A percentile compares a stretch with the other conserved stretches of the same genome.
Conservation (phyloP, 2,888 invertebrate species). For the Congeria kusceri region DNA sequence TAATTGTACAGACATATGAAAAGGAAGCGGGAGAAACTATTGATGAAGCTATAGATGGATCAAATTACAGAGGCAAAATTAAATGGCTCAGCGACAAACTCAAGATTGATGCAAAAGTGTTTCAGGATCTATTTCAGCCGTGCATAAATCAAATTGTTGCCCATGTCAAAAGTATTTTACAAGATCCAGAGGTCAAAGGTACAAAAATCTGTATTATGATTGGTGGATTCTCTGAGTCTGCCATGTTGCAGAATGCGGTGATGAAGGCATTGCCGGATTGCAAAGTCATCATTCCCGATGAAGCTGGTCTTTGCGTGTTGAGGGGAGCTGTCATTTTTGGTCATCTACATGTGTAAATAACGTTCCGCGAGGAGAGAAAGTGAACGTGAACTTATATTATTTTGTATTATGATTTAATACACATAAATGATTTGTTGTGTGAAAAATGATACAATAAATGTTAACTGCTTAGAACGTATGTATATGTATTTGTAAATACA, state of each 20-base stretch:
- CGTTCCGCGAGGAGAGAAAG: no score
- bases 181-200: slow-evolving; percentile 34
- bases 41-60: slow-evolving; percentile 44
- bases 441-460: no score
- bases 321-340: slow-evolving; percentile 66
- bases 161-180: slow-evolving; percentile 53
- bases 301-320: slow-evolving; percentile 58
- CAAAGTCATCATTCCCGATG: slow-evolving; percentile 59
- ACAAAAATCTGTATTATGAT: slow-evolving; percentile 61
- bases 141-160: slow-evolving; percentile 44
- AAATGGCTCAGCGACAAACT: slow-evolving; percentile 60
- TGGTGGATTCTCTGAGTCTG: slow-evolving; percentile 65
- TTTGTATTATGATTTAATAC: no score
- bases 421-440: no score
- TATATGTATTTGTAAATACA: no score
- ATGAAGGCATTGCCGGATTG: slow-evolving; percentile 34
- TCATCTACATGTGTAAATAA: no score
- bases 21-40: slow-evolving; percentile 36
- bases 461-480: no score
- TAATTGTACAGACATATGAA: slow-evolving; percentile 33
- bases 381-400: no score
- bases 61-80: slow-evolving; percentile 47
- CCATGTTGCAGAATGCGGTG: slow-evolving; percentile 54
- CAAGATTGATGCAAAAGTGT: slow-evolving; percentile 55
- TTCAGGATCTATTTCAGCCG: slow-evolving; percentile 52